phyloP scores from a whole-genome alignment of 23 tunicate species.

The Phallusia fumigata region DNA sequence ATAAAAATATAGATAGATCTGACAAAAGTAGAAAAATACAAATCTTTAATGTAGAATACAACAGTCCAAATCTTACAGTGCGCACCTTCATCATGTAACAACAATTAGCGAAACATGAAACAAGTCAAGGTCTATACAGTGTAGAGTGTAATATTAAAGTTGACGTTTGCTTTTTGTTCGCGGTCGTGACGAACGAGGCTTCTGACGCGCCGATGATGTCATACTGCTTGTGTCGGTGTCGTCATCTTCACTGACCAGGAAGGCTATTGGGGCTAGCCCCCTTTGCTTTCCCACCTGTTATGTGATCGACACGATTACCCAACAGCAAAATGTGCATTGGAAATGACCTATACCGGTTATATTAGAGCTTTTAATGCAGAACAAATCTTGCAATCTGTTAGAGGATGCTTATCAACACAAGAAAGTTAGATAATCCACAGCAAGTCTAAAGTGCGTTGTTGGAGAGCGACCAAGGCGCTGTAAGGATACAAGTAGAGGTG shows the following conservation, averaged over 20 bases:
- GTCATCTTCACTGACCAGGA: constrained; percentile 44
- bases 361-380: no score
- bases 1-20: not conserved
- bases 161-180: not conserved
- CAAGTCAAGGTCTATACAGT: not conserved
- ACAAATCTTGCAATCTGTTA: no score
- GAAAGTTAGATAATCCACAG: no score
- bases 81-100: not conserved
- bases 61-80: not conserved
- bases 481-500: no score
- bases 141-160: not conserved
- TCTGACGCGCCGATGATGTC: constrained; percentile 32
- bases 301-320: not conserved
- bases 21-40: constrained; percentile 5
- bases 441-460: no score
- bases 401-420: no score
- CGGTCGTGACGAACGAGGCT: not conserved
- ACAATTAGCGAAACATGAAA: not conserved
- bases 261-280: constrained; percentile 45
- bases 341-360: no score
- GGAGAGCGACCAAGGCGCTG: no score
- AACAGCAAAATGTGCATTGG: no score
- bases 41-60: not conserved
- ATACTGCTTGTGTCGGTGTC: constrained; percentile 3
- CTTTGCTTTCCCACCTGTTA: constrained; percentile 36